Evolutionary conservation across 2,113 vertebrate genomes (phyloP).

Genomic region (Pongo abelii): DNA sequence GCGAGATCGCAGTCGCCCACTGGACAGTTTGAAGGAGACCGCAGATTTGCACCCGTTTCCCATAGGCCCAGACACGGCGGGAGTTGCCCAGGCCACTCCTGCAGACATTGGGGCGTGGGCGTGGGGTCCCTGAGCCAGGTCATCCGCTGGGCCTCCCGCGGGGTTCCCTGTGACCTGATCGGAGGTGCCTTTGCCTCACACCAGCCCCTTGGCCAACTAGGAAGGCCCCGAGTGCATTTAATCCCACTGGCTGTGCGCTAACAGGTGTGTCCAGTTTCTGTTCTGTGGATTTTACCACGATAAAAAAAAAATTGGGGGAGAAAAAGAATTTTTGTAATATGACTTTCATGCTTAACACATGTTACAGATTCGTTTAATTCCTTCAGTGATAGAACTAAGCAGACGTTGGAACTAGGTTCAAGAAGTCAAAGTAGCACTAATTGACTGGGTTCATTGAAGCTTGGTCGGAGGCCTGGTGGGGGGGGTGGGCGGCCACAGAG

Average conservation of each 20-base stretch:
- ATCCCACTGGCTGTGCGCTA: too few relatives aligned
- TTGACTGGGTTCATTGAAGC: too few relatives aligned
- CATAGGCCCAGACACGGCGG: neutral
- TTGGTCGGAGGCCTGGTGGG: neutral
- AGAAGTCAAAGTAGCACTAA: accelerated
- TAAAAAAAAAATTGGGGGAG: neutral
- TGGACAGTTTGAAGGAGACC: neutral
- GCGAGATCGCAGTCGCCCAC: neutral
- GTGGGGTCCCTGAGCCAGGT: neutral
- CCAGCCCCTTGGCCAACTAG: too few relatives aligned
- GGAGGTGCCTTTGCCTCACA: too few relatives aligned
- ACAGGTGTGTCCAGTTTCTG: too few relatives aligned
- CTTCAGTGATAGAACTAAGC: neutral
- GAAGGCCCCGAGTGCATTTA: too few relatives aligned
- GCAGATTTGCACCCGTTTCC: too few relatives aligned
- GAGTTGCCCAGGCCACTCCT: neutral
- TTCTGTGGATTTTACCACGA: neutral
- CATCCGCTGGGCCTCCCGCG: too few relatives aligned
- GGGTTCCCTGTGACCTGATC: too few relatives aligned
- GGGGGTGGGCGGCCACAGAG: neutral
- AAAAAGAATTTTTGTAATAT: neutral
- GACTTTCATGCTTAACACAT: accelerated
- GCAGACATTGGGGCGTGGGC: neutral
- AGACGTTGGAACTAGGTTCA: neutral
- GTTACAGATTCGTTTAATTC: neutral